Base-by-base conservation (phyloP, 2,888 invertebrate species). In the Halictus quadricinctus region DNA sequence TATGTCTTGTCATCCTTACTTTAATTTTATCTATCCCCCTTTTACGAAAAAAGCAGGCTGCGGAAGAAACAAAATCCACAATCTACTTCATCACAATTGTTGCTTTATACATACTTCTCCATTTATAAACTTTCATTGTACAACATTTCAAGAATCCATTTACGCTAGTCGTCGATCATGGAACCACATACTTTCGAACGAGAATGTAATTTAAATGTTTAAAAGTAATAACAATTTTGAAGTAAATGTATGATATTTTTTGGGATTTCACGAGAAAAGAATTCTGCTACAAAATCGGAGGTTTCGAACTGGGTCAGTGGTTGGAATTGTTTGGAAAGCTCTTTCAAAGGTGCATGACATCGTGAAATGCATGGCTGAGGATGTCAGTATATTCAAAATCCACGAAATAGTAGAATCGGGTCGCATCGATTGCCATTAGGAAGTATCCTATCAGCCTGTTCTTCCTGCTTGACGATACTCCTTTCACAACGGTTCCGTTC, bases 341-440 rank as follows among this genome's bases (percentile, higher is more conserved):
- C 29, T 7, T 29, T 15, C 13, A 25, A 15, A 64, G 7, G 29
- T 64, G 64, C 2, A 15, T 15, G 13, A 64, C 15, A 25, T 6
- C 60, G 15, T 25, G 12, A 15, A 64, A 29, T 29, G 64, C 29
- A 64, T 2, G 12, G 6, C n/a, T 13, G 41, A 29, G 29, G 50
- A 18, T 43, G 46, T 15, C 43, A 72, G 76, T 43, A 25, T 21
- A 46, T 80, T 43, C 54, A 70, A 50, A 58, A 73, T 43, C 64
- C 64, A n/a, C 54, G 58, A 76, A 58, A 84, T 70, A 48, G 64
- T 41, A 48, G 78, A 85, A 84, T 54, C 18, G 36, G 80, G 81
- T 80, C 84, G 15, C 41, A 5, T 54, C 54, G 79, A 25, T 74
- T n/a, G 48, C 21, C 60, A 43, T 18, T 36, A 64, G 70, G 66